phyloP scores from a whole-genome alignment of 2,113 vertebrate genomes.

The Charadrius vociferus region DNA sequence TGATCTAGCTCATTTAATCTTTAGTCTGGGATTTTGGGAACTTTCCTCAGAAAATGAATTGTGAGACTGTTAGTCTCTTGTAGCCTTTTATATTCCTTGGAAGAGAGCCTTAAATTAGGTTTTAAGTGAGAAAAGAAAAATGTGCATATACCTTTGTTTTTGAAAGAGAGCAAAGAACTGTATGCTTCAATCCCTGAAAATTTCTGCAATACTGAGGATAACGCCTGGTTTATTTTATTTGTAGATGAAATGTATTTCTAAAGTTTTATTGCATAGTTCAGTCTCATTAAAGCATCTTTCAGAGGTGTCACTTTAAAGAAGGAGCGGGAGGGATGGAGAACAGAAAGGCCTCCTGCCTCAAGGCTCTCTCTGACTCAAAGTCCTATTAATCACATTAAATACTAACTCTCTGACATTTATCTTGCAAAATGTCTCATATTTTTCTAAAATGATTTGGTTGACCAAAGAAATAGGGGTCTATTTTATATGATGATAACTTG shows the following conservation, averaged over 20 bases:
- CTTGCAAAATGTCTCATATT: neutral
- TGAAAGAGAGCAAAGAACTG: neutral
- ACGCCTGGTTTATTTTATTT: neutral
- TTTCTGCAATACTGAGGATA: neutral
- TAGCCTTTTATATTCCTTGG: neutral
- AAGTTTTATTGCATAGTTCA: neutral
- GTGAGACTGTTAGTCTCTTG: neutral
- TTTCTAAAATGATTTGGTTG: neutral
- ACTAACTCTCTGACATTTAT: neutral
- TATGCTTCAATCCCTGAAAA: neutral
- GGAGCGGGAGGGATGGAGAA: neutral
- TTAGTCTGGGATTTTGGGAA: neutral
- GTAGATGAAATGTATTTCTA: neutral
- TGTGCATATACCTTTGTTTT: neutral
- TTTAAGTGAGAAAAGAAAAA: neutral
- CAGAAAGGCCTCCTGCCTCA: neutral
- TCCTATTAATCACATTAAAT: neutral
- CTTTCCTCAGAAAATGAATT: neutral
- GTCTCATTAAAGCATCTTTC: neutral
- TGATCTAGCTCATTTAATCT: neutral
- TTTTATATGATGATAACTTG: conserved; percentile 1
- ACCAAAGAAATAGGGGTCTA: conserved; percentile 12
- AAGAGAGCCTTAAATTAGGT: neutral
- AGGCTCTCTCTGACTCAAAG: neutral
- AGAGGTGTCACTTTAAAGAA: neutral